Percentiles rank a stretch among this genome's conserved stretches.
phyloP scores from a whole-genome alignment of 2,888 invertebrate genomes.

The Cartodere bifasciata region DNA sequence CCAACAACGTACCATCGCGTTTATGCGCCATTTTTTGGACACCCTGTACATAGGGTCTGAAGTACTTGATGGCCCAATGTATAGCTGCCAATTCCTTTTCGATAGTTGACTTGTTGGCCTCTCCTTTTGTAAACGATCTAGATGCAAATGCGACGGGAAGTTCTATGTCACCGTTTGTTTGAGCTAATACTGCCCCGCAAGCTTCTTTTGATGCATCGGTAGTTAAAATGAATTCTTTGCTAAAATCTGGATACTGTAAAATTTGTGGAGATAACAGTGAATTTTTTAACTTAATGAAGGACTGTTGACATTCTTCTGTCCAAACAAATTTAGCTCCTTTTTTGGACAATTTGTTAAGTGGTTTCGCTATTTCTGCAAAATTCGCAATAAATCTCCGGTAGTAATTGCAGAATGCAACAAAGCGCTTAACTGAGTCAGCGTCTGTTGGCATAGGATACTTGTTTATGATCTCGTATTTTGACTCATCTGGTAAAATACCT shows the following conservation, averaged over 20 bases:
- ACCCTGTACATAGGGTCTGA: too few relatives aligned
- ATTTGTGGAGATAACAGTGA: constrained; percentile 4
- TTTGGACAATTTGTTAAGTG: constrained; percentile 5
- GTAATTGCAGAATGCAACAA: constrained; percentile 9
- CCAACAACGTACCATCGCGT: too few relatives aligned
- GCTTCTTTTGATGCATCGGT: constrained; percentile 6
- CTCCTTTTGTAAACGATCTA: constrained; percentile 3
- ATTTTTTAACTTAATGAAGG: constrained; percentile 7
- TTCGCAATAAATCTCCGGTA: constrained; percentile 9
- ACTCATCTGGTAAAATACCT: too few relatives aligned
- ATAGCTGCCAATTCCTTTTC: too few relatives aligned
- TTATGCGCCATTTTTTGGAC: too few relatives aligned
- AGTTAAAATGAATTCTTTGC: constrained; percentile 8
- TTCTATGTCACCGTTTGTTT: constrained; percentile 2
- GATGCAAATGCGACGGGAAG: constrained; percentile 4
- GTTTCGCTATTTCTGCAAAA: constrained; percentile 7
- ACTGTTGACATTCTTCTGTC: constrained; percentile 4
- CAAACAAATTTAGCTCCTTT: constrained; percentile 5
- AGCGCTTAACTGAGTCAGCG: constrained; percentile 9
- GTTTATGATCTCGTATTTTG: too few relatives aligned
- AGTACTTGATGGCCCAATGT: too few relatives aligned
- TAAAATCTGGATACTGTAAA: constrained; percentile 7
- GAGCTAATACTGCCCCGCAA: constrained; percentile 6
- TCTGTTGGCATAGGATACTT: too few relatives aligned
- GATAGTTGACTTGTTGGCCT: too few relatives aligned